Percentiles rank a stretch among this genome's conserved stretches.
Evolutionary conservation across 1,140 invertebrate species (phyloP).

Genomic region (Chrysoperla carnea): DNA sequence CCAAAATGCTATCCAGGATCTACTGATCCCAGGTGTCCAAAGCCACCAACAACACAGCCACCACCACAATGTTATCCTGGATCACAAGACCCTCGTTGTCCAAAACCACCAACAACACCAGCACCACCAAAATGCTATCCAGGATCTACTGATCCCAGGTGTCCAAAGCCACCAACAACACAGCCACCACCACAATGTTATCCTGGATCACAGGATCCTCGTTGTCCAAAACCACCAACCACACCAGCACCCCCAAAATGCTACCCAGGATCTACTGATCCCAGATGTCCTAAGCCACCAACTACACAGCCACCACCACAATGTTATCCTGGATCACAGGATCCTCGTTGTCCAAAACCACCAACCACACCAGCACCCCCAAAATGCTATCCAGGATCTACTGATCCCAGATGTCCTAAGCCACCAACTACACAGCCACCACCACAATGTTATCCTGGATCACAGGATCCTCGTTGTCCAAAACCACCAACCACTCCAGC

Average conservation of each 20-base stretch:
- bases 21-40: conserved; percentile 17
- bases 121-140: conserved; percentile 13
- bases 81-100: conserved; percentile 17
- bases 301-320: conserved; percentile 9
- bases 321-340: conserved; percentile 18
- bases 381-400: conserved; percentile 18
- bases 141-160: conserved; percentile 17
- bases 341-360: conserved; percentile 17
- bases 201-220: conserved; percentile 15
- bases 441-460: conserved; percentile 23
- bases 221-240: conserved; percentile 15
- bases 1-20: conserved; percentile 14
- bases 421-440: conserved; percentile 8
- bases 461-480: conserved; percentile 20
- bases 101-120: conserved; percentile 12
- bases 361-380: conserved; percentile 9
- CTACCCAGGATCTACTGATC: conserved; percentile 20
- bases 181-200: conserved; percentile 8
- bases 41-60: conserved; percentile 5
- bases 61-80: conserved; percentile 12
- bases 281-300: conserved; percentile 7
- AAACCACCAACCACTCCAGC: conserved; percentile 15
- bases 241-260: conserved; percentile 9
- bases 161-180: conserved; percentile 13
- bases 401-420: conserved; percentile 14